These are phyloP conservation scores for Trypoxylon attenuatum DNA, from an alignment of 2,888 invertebrate genomes.

Conservation along the genomic window DNA sequence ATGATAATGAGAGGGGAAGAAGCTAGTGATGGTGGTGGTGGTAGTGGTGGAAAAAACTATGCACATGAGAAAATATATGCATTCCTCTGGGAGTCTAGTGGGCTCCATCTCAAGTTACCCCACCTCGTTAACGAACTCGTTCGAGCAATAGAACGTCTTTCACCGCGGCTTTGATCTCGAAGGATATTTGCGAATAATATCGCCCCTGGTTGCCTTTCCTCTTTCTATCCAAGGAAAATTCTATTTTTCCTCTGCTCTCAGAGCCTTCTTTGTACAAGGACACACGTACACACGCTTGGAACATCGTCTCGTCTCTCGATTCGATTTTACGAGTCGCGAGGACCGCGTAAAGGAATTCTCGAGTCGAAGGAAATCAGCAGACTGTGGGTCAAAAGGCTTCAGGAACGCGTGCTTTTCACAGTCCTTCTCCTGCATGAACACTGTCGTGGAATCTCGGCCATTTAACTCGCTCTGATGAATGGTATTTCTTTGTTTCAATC, in stretches of 20 bases:
- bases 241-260: slow-evolving; percentile 34
- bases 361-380: background rate
- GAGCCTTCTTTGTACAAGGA: background rate
- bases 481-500: too few species aligned
- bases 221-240: slow-evolving; percentile 38
- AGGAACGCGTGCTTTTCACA: background rate
- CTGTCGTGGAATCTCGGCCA: too few species aligned
- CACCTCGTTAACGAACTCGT: slow-evolving; percentile 53
- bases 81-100: background rate
- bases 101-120: background rate
- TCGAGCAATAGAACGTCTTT: slow-evolving; percentile 56
- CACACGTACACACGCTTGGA: background rate
- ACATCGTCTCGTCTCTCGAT: background rate
- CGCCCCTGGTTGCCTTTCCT: slow-evolving; percentile 36
- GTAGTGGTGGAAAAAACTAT: slow-evolving; percentile 2
- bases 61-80: slow-evolving; percentile 5
- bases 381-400: background rate
- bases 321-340: slow-evolving; percentile 16
- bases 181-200: slow-evolving; percentile 55
- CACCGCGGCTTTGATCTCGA: slow-evolving; percentile 53
- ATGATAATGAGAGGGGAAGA: slow-evolving; percentile 18
- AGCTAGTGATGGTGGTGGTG: background rate
- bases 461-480: too few species aligned
- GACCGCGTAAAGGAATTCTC: background rate
- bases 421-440: background rate